These are phyloP conservation scores for Mystacides longicornis DNA, from an alignment of 2,888 invertebrate species.

Conservation along the genomic window DNA sequence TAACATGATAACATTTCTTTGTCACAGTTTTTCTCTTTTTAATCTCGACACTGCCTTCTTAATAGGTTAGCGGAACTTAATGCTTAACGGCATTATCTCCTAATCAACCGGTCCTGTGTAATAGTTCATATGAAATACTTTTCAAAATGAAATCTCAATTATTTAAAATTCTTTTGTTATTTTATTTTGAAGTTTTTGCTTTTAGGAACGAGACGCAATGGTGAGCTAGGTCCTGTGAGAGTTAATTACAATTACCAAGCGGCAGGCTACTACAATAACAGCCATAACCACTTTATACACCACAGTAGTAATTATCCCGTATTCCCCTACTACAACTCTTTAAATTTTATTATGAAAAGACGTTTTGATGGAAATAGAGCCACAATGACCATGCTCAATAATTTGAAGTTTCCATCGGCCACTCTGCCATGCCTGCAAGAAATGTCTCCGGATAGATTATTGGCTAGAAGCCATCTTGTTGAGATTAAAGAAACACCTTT, in stretches of 20 bases:
- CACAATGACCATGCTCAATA: conserved; percentile 16
- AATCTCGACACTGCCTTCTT: no score
- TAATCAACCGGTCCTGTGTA: no score
- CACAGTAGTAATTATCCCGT: not conserved
- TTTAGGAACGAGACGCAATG: not conserved
- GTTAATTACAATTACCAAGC: not conserved
- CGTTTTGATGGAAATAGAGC: conserved; percentile 28
- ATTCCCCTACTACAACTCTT: not conserved
- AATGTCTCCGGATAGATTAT: conserved; percentile 58
- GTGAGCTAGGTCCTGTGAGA: conserved; percentile 7
- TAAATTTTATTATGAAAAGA: conserved; percentile 19
- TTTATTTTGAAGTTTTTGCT: no score
- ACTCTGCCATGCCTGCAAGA: conserved; percentile 22
- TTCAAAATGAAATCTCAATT: no score
- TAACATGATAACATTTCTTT: no score
- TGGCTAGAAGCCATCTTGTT: conserved; percentile 58
- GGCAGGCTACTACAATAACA: not conserved
- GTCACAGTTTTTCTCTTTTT: no score
- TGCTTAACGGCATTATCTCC: no score
- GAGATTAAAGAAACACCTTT: conserved; percentile 58
- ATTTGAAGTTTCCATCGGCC: conserved; percentile 24
- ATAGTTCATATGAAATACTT: no score
- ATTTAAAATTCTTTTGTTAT: no score
- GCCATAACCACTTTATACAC: not conserved
- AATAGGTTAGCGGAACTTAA: no score